Base-by-base conservation (phyloP, 2,888 invertebrate genomes). In the Erebia aethiops region DNA sequence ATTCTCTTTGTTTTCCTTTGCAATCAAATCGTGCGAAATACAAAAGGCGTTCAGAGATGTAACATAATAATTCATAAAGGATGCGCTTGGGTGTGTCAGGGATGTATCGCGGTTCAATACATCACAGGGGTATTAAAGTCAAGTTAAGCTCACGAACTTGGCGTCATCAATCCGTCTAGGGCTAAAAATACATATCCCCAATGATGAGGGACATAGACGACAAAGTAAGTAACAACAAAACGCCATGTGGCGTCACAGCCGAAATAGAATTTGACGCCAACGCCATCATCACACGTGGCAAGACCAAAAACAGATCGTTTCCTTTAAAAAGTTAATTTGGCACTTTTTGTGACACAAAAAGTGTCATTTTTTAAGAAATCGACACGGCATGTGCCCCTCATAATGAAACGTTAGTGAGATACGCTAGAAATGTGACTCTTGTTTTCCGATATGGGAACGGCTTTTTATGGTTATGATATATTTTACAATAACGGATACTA, bases 261-360 rank as follows among this genome's bases (percentile, higher is more conserved):
- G 79, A 89, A 92, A 92, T 91, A 90, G 89, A 90, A 84, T 77
- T 80, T 82, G 84, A 84, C 84, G 82, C 84, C 83, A 82, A 82
- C 83, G 51, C 76, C 81, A 78, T 81, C 85, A 86, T 90, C 91
- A 91, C 92, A 93, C 92, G 91, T 92, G 92, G 91, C 88, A 84
- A 81, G 79, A 82, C 86, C 84, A 85, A 89, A 91, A 92, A 92
- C 92, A 89, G 90, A 92, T 92, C 87, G 91, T 90, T 92, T 92
- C 92, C 92, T 92, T 89, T 92, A 92, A 92, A 92, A 89, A 92
- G 91, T 91, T 92, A 92, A 93, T 92, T 91, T 91, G 88, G 84
- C 87, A 81, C 85, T 92, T 92, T 92, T 92, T 92, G 85, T 90
- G 81, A 77, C 81, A 89, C 87, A 91, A 90, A 90, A 90, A 86